Evolutionary conservation across 2,888 invertebrate genomes (phyloP).

Genomic region (Branchipolynoe longqiensis): DNA sequence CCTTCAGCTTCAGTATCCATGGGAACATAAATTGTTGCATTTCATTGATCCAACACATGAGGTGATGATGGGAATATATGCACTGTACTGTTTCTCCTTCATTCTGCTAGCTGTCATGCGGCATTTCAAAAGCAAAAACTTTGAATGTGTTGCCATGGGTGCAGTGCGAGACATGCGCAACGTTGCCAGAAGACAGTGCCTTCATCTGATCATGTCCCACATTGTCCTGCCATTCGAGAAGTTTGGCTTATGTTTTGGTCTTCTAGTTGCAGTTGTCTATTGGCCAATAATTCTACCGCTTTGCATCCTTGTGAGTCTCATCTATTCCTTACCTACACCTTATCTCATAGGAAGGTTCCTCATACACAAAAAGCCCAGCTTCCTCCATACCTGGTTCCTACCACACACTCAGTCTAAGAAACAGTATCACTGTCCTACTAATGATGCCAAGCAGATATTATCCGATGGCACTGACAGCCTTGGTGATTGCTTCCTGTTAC

Average conservation of each 20-base stretch:
- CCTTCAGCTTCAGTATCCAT: conserved; percentile 51
- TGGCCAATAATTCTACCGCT: conserved; percentile 66
- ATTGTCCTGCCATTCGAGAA: conserved; percentile 68
- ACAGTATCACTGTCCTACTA: background rate
- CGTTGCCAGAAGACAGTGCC: conserved; percentile 58
- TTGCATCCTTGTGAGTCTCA: conserved; percentile 61
- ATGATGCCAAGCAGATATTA: conserved; percentile 46
- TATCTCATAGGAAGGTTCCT: conserved; percentile 66
- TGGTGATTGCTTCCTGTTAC: conserved; percentile 65
- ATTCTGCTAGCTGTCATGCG: conserved; percentile 61
- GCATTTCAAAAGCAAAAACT: conserved; percentile 50
- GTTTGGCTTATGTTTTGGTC: conserved; percentile 67
- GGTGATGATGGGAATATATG: conserved; percentile 62
- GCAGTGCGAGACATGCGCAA: conserved; percentile 64
- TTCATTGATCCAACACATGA: conserved; percentile 64
- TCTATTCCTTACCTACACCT: conserved; percentile 66
- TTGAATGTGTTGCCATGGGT: conserved; percentile 60
- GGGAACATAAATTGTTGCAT: conserved; percentile 63
- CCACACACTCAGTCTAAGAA: conserved; percentile 36
- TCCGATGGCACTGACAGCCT: conserved; percentile 65
- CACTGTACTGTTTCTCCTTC: conserved; percentile 63
- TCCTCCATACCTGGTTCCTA: conserved; percentile 45
- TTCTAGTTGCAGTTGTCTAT: conserved; percentile 65
- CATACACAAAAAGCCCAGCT: conserved; percentile 61
- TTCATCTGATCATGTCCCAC: conserved; percentile 65